These are phyloP conservation scores for Drosophila fungiperda DNA, from an alignment of 2,888 invertebrate species.

Conservation along the genomic window DNA sequence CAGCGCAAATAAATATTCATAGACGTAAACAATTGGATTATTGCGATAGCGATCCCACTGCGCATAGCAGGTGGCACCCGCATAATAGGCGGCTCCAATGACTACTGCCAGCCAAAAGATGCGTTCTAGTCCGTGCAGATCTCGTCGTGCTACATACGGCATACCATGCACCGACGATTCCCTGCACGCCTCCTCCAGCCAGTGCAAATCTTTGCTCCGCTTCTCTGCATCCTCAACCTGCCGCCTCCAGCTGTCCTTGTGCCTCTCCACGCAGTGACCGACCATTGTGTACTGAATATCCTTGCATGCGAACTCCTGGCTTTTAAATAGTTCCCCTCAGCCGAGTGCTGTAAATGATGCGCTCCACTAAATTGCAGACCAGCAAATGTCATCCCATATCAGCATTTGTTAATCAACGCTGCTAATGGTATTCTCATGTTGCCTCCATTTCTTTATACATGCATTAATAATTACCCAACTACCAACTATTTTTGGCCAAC, in stretches of 20 bases:
- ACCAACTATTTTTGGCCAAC: not conserved
- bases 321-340: slow-evolving; percentile 9
- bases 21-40: slow-evolving; percentile 86
- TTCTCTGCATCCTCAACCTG: slow-evolving; percentile 7
- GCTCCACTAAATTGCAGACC: slow-evolving; percentile 19
- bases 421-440: slow-evolving; percentile 53
- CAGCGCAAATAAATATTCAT: slow-evolving; percentile 86
- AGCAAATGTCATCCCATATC: not conserved
- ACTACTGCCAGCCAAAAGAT: slow-evolving; percentile 77
- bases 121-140: slow-evolving; percentile 80
- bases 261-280: slow-evolving; percentile 6
- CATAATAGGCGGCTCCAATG: slow-evolving; percentile 69
- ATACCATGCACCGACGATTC: slow-evolving; percentile 82
- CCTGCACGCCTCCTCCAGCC: slow-evolving; percentile 61
- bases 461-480: slow-evolving; percentile 60
- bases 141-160: slow-evolving; percentile 74
- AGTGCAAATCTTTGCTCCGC: slow-evolving; percentile 25
- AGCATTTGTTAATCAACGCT: slow-evolving; percentile 7
- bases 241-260: not conserved
- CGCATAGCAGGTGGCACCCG: slow-evolving; percentile 68
- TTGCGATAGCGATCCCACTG: slow-evolving; percentile 85
- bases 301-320: slow-evolving; percentile 9
- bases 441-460: slow-evolving; percentile 40
- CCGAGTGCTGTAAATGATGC: slow-evolving; percentile 28
- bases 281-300: slow-evolving; percentile 48